phyloP scores from a whole-genome alignment of 2,113 vertebrate genomes.

The Uria lomvia region DNA sequence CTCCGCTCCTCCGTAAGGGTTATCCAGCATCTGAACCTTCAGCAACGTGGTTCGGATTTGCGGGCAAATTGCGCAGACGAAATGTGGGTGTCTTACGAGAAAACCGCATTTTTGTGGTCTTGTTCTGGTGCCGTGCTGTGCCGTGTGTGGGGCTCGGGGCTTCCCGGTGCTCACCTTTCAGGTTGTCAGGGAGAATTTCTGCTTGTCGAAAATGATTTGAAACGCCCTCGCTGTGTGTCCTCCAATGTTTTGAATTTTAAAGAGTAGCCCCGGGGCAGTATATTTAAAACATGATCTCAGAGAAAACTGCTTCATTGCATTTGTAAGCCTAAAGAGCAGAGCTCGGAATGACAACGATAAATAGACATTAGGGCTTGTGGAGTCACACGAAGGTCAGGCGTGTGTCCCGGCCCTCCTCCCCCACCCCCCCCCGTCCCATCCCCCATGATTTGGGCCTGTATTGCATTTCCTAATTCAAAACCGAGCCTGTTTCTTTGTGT shows the following conservation, averaged over 20 bases:
- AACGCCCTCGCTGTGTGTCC: conserved; percentile 37
- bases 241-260: conserved; percentile 60
- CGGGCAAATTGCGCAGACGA: neutral
- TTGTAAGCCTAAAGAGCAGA: conserved; percentile 12
- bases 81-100: neutral
- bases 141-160: neutral
- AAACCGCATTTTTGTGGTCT: conserved; percentile 36
- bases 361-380: neutral
- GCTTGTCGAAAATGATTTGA: conserved; percentile 20
- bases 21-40: neutral
- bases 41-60: neutral
- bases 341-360: conserved; percentile 29
- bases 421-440: neutral
- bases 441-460: neutral
- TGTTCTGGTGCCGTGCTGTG: neutral
- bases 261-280: conserved; percentile 45
- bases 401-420: no score
- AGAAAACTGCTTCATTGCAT: conserved; percentile 35
- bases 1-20: neutral
- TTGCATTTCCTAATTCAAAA: neutral
- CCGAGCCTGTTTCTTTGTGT: neutral
- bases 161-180: neutral
- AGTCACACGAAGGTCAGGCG: conserved; percentile 22
- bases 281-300: conserved; percentile 63
- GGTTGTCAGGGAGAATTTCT: conserved; percentile 49